Percentiles rank a stretch among this genome's conserved stretches.
Conservation (phyloP, 2,113 vertebrate genomes). For the Coreoperca whiteheadi region DNA sequence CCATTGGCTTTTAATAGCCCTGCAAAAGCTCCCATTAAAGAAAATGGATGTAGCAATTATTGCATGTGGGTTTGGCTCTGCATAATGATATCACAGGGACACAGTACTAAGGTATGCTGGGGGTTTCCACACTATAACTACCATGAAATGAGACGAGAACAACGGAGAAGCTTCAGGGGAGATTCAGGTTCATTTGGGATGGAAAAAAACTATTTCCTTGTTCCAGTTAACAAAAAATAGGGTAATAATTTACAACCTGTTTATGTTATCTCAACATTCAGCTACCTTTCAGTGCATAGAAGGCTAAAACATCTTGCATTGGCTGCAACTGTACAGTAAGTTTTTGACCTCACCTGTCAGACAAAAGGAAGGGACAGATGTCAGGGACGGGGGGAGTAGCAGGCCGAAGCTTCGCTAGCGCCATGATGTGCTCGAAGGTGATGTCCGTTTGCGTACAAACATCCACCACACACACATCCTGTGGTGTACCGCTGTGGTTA, state of each 20-base stretch:
- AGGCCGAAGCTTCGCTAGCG: slow-evolving; percentile 92
- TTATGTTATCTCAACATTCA: background rate
- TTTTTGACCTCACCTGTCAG: slow-evolving; percentile 89
- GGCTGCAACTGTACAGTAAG: background rate
- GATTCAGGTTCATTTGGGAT: slow-evolving; percentile 7
- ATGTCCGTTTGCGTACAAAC: slow-evolving; percentile 97
- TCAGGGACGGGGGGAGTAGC: slow-evolving; percentile 94
- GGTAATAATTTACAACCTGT: background rate
- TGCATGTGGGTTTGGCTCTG: slow-evolving; percentile 57
- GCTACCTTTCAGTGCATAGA: background rate
- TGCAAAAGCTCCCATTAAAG: slow-evolving; percentile 78
- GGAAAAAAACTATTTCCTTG: background rate
- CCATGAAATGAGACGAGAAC: slow-evolving; percentile 45
- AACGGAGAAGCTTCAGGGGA: background rate
- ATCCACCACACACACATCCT: slow-evolving; percentile 87
- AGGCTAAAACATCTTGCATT: background rate
- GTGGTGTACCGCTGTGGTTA: slow-evolving; percentile 59
- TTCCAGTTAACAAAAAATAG: slow-evolving; percentile 5
- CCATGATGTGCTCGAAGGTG: slow-evolving; percentile 97
- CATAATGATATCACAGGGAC: slow-evolving; percentile 70
- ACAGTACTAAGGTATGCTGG: slow-evolving; percentile 41
- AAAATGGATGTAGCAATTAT: slow-evolving; percentile 80
- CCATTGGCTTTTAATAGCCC: slow-evolving; percentile 80
- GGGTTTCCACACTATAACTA: slow-evolving; percentile 42
- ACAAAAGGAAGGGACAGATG: slow-evolving; percentile 94